These are phyloP conservation scores for Orthosia gothica DNA, from an alignment of 2,888 invertebrate species.

Conservation along the genomic window DNA sequence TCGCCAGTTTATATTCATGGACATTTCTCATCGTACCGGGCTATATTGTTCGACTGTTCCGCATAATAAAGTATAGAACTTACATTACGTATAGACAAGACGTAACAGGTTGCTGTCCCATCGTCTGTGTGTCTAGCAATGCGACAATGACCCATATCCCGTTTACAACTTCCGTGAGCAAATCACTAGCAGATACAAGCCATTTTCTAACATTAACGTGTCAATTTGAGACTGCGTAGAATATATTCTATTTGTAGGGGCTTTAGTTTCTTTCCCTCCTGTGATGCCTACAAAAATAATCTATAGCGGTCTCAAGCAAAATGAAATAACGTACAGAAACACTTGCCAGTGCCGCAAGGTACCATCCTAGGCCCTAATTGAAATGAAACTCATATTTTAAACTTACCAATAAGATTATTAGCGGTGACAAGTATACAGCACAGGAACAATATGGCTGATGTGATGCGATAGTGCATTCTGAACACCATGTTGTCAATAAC, in stretches of 20 bases:
- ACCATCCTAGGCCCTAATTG: not conserved
- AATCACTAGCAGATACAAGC: constrained; percentile 49
- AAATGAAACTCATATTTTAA: not conserved
- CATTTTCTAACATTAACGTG: constrained; percentile 23
- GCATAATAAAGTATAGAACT: constrained; percentile 26
- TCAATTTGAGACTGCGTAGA: not conserved
- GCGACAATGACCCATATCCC: constrained; percentile 62
- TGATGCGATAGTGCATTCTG: constrained; percentile 97
- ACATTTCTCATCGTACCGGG: not conserved
- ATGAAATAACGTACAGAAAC: not conserved
- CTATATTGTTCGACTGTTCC: constrained; percentile 7
- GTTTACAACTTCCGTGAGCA: constrained; percentile 57
- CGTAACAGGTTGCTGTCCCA: constrained; percentile 47
- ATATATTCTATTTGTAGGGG: constrained; percentile 3
- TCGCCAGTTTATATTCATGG: constrained; percentile 28
- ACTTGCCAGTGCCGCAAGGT: not conserved
- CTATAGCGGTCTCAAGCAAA: not conserved
- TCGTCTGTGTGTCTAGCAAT: constrained; percentile 46
- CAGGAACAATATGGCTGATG: constrained; percentile 96
- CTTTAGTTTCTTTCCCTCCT: not conserved
- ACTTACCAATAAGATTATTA: constrained; percentile 97
- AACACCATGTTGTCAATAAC: constrained; percentile 97
- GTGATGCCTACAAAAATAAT: not conserved
- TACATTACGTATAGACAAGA: constrained; percentile 29
- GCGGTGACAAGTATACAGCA: constrained; percentile 97